Conservation (phyloP, 2,888 invertebrate genomes). For the Ashinkailepas kermadecensis region DNA sequence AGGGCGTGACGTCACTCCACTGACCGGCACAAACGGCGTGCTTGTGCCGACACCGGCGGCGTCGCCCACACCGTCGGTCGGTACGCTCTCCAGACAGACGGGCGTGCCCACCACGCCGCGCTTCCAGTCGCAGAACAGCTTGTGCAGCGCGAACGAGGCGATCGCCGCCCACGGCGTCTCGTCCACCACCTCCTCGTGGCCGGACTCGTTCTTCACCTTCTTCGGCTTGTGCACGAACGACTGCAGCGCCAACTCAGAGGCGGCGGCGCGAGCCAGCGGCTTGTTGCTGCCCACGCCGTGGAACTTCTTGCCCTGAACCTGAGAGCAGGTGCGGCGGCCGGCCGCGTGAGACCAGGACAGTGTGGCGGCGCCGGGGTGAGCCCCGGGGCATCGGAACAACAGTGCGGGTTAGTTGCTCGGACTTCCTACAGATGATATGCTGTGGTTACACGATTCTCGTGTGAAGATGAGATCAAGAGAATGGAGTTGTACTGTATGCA, state of each 20-base stretch:
- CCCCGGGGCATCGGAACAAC: no score
- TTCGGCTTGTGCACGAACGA: constrained; percentile 50
- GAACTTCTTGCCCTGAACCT: constrained; percentile 56
- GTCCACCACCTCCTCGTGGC: constrained; percentile 42
- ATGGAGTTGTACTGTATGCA: no score
- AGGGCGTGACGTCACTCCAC: no score
- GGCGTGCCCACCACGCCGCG: constrained; percentile 31
- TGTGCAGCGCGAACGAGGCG: constrained; percentile 74
- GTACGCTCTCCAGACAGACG: neutral
- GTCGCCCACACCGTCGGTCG: no score
- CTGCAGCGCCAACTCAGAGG: constrained; percentile 67
- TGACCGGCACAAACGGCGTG: no score
- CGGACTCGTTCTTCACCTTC: constrained; percentile 36
- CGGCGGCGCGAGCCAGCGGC: constrained; percentile 65
- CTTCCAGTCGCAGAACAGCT: constrained; percentile 70
- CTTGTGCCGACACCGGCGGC: no score
- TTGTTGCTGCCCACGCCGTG: constrained; percentile 60
- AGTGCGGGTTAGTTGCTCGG: no score
- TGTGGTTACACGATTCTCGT: no score
- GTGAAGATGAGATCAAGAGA: no score
- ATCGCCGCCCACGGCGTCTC: constrained; percentile 74
- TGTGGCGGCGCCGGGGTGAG: no score
- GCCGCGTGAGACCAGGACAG: no score
- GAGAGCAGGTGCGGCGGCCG: constrained; percentile 22
- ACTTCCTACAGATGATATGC: no score